Conservation (phyloP, 2,888 invertebrate genomes). For the Drosophila mimetica region DNA sequence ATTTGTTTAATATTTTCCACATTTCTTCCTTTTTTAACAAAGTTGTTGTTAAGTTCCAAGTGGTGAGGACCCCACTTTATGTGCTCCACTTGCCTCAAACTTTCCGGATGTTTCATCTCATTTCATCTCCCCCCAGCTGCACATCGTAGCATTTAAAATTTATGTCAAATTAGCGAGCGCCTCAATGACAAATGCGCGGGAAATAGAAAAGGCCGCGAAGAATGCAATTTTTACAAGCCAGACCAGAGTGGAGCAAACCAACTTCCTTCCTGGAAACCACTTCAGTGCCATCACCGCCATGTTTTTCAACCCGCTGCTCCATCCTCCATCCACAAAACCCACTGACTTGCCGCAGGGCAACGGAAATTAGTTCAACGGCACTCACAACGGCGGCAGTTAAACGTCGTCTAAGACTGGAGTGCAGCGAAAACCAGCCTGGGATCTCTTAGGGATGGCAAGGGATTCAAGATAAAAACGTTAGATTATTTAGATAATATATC, state of each 20-base stretch:
- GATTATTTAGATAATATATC: neutral
- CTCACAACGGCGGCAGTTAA: slow-evolving; percentile 71
- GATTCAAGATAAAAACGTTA: no score
- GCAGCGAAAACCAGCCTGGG: slow-evolving; percentile 20
- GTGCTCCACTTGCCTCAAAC: slow-evolving; percentile 1
- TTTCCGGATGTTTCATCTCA: slow-evolving; percentile 21
- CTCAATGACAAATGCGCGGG: slow-evolving; percentile 70
- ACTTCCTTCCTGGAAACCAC: slow-evolving; percentile 41
- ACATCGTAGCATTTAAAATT: slow-evolving; percentile 61
- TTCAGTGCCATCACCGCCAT: slow-evolving; percentile 7
- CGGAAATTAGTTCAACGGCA: slow-evolving; percentile 75
- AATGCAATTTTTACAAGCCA: slow-evolving; percentile 44
- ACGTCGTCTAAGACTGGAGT: slow-evolving; percentile 53
- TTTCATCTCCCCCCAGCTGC: slow-evolving; percentile 31
- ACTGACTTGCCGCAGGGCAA: slow-evolving; percentile 31
- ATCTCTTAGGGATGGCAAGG: slow-evolving; percentile 22
- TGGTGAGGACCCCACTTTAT: neutral
- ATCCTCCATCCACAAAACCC: neutral
- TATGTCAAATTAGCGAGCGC: slow-evolving; percentile 69
- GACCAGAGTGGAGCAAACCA: slow-evolving; percentile 29
- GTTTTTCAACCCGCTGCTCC: neutral
- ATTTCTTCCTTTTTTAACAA: neutral
- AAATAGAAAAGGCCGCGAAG: slow-evolving; percentile 30
- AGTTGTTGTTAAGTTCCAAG: neutral
- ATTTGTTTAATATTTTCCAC: no score